Base-by-base conservation (phyloP, 92 coral and sea anemone genomes). In the Hydrozoanthus gracilis region DNA sequence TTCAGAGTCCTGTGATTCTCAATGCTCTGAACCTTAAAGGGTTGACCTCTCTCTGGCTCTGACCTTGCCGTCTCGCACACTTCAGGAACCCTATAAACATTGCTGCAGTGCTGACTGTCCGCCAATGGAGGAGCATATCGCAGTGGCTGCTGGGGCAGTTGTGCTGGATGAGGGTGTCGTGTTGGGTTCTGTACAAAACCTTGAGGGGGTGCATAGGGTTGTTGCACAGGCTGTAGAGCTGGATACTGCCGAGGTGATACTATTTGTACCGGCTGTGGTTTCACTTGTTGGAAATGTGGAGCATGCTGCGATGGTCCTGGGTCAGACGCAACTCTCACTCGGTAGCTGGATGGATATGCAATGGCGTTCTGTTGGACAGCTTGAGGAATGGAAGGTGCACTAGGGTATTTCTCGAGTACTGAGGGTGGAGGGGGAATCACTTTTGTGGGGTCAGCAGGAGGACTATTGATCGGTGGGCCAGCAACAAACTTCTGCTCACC, bases 41-140 rank as follows among this genome's bases (percentile, higher is more conserved):
- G 75, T 18, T 14, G 55, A 52, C 47, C 20, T 20, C 66, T 44
- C 17, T 65, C 85, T 13, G 11, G 56, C 20, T 80, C 85, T 14
- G 16, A 47, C 60, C 85, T 48, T 48, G 85, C 73, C 48, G 85
- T 66, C 46, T 80, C 75, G 4, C 85, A 80, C 52, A 80, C 85
- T 20, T 80, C 85, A 4, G 95, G 98, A n/a, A 95, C 98, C 66
- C 95, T 86, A 86, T 95, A 95, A 83, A 95, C 98, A 58, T 92
- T 95, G 60, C 98, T 92, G 84, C 20, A 66, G 6, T 76, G 78
- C 79, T 71, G 78, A 74, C 86, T 87, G 76, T 91, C 92, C 72
- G 87, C 89, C n/a, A 91, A 93, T 2, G 98, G 95, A 17, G 95
- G 91, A 4, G 95, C 92, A 45, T 95, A 95, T 46, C 66, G 85